Evolutionary conservation across 1,140 invertebrate genomes (phyloP), one percentile per base, ranked within the genome.

Genomic region (Cyclargus thomasi): DNA sequence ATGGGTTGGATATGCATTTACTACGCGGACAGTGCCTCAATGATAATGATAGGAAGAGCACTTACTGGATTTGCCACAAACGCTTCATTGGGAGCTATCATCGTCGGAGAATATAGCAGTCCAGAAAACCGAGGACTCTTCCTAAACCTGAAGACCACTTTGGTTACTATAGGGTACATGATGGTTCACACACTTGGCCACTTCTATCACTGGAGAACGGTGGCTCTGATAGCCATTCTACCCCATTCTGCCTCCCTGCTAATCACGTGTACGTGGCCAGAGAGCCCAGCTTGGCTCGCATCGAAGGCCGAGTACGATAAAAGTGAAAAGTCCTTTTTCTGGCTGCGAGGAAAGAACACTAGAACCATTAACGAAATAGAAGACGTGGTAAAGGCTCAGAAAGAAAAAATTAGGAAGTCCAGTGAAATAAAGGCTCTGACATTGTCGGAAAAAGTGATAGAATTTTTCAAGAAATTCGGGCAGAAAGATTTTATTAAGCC

Each of bases 81-180:
- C n/a, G 81, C 75, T 1, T 74, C 73, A n/a, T 67, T 88, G 22
- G 85, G 83, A 62, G 82, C 85, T 5, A 77, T 89, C 0, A 75
- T 84, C 0, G 85, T 89, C 0, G 85, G 85, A 35, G 86, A 89
- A 71, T 87, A 81, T 20, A 80, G 79, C 1, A 80, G 74, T 11
- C 86, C 86, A 10, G 72, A 76, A 20, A 74, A 80, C 14, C 70
- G 85, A 64, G 85, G 84, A 63, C 79, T 83, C 71, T 87, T 87
- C 65, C 71, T 89, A 0, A 85, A 85, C 63, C 67, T 87, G 0
- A 89, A 87, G 69, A 86, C 85, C 2, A 76, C 81, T 20, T 67
- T 80, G 4, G 78, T 87, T 0, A 81, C 77, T 39, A 22, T 86
- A 1, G 86, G 86, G 20, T 75, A 74, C 17, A 79, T 76, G 67